Evolutionary conservation across 2,113 vertebrate species (phyloP), one percentile per base, ranked within the genome.

Genomic region (Nothoprocta pentlandii): DNA sequence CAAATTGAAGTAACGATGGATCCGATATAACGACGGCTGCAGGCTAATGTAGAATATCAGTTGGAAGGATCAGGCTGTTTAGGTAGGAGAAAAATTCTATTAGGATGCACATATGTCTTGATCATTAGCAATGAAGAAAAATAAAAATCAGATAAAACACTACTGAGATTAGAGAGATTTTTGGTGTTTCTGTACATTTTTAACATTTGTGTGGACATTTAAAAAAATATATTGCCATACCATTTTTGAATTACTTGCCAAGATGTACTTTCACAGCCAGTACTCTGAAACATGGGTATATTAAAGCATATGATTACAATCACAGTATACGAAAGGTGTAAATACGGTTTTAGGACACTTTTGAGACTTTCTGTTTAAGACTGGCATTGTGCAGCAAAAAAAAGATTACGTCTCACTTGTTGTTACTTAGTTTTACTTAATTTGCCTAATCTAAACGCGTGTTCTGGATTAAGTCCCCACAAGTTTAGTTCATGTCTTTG

Each of bases 191-290:
- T 22, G 19, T 59, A 53, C 17, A 30, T 3, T 76, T 87, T 36
- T 71, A 2, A 1, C 58, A 6, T 4, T 62, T 5, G 12, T 9
- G 7, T 32, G 9, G 1, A 2, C 2, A 34, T 28, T 46, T 54
- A 54, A 25, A 54, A 54, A 28, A 28, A 54, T 54, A 54, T 73
- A 16, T 15, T 82, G 13, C 62, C 20, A 4, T 34, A 3, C 12
- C 1, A 30, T 61, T 84, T 67, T 4, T 47, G 82, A 89, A 69
- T 70, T 6, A 62, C 14, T 39, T 85, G 17, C 10, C 8, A 70
- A 67, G 64, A 59, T 1, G 0, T 42, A n/a, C 9, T 53, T 82
- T 67, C 58, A 74, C 41, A 17, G 16, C 13, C 6, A 67, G 6
- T 2, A 17, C 25, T 34, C 19, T 7, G 46, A 91, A 74, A 62